Base-by-base conservation (phyloP, 1,140 invertebrate genomes). In the Mactra quadrangularis region DNA sequence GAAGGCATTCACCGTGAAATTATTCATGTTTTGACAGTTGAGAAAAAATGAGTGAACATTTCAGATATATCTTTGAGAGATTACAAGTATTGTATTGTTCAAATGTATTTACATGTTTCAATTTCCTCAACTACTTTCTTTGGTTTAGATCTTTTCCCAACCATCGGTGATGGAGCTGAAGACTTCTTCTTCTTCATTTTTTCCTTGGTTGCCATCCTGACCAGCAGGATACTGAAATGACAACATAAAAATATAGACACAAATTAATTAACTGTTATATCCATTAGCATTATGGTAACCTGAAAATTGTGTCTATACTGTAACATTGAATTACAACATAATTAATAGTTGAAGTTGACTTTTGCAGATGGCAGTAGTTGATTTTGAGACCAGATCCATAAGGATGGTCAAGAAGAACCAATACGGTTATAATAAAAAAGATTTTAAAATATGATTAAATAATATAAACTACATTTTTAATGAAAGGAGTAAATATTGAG, bases 171-270 rank as follows among this genome's bases (percentile, higher is more conserved):
- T 9, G 59, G 76, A 19, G 70, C 70, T 15, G 7, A 15, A 27
- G 33, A 59, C 68, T 81, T 81, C 66, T 72, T 82, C 52, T 79
- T 79, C 68, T 72, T 82, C 17, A 82, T 25, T 52, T 82, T 82
- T 29, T 82, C 78, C 27, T 62, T 60, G 13, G 78, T 31, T 71
- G 78, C 78, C 78, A 82, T 82, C 78, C 66, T 82, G 66, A 52
- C 68, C 78, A 72, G 68, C 66, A 82, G 68, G 78, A 82, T 45
- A 52, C 50, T 55, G 35, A 6, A 17, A 47, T 1, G 13, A 27
- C 15, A 47, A 6, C 25, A 22, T 4, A 55, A 11, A 22, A 6
- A 55, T 22, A n/a, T 19, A 19, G 19, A 11, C 45, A 47, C 9
- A 47, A 19, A 9, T 47, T 47, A 47, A 19, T 11, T 9, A 9